These are phyloP conservation scores for Hypomecis punctinalis DNA, from an alignment of 2,888 invertebrate species.

Conservation along the genomic window DNA sequence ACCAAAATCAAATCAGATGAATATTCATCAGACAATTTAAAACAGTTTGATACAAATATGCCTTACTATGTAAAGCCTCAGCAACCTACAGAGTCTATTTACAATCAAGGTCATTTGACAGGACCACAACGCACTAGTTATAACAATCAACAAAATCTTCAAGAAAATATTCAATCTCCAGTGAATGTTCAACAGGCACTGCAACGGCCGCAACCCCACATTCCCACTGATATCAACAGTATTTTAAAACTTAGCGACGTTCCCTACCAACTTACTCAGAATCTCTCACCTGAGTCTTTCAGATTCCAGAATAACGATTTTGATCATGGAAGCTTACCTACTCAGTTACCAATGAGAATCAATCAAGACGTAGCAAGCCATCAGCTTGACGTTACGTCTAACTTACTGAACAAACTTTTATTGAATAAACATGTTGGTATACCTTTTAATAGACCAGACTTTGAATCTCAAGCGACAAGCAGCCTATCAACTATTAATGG, in stretches of 20 bases:
- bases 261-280: conserved; percentile 71
- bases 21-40: conserved; percentile 55
- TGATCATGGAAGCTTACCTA: conserved; percentile 66
- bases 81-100: conserved; percentile 55
- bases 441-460: conserved; percentile 65
- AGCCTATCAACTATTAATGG: conserved; percentile 77
- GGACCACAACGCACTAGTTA: conserved; percentile 57
- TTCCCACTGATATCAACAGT: conserved; percentile 60
- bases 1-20: conserved; percentile 72
- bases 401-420: conserved; percentile 68
- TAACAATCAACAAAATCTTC: conserved; percentile 57
- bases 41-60: conserved; percentile 59
- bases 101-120: conserved; percentile 58
- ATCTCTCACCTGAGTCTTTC: conserved; percentile 58
- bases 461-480: conserved; percentile 60
- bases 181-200: conserved; percentile 58
- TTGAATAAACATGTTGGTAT: conserved; percentile 62
- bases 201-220: conserved; percentile 59
- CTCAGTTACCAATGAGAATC: conserved; percentile 67
- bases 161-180: conserved; percentile 62
- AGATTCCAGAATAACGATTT: conserved; percentile 65
- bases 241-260: conserved; percentile 75
- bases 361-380: conserved; percentile 80
- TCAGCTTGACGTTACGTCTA: conserved; percentile 72
- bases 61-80: conserved; percentile 61